Percentiles rank a stretch among this genome's conserved stretches.
Evolutionary conservation across 2,797 vertebrate species (phyloP).

Genomic region (Petrocephalus schoutedeni): DNA sequence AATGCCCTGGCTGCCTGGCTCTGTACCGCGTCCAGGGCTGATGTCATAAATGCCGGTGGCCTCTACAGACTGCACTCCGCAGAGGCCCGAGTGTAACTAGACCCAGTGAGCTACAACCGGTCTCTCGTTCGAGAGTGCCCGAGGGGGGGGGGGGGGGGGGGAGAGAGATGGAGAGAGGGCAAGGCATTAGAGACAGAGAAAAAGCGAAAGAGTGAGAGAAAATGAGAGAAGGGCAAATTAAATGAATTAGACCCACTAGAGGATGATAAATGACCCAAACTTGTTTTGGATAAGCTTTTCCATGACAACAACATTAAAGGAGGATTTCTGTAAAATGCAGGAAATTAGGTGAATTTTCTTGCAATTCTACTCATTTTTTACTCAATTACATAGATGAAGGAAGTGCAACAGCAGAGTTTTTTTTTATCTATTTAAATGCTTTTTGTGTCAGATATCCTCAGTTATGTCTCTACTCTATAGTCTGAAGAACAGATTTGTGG

Average conservation of each 20-base stretch:
- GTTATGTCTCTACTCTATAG: neutral
- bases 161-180: neutral
- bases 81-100: neutral
- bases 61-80: neutral
- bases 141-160: neutral
- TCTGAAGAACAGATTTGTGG: neutral
- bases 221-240: neutral
- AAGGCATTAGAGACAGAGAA: neutral
- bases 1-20: neutral
- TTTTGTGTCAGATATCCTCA: neutral
- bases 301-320: neutral
- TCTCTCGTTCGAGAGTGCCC: neutral
- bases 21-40: conserved; percentile 10
- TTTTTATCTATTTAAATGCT: neutral
- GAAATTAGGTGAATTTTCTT: neutral
- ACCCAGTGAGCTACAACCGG: neutral
- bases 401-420: neutral
- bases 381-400: neutral
- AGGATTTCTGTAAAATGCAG: neutral
- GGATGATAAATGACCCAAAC: neutral
- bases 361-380: neutral
- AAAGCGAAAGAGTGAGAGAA: neutral
- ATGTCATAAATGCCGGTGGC: conserved; percentile 10
- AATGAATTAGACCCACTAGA: neutral
- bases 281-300: neutral